Percentiles rank a stretch among this genome's conserved stretches.
Conservation (phyloP, 2,113 vertebrate genomes). For the Fulica atra region DNA sequence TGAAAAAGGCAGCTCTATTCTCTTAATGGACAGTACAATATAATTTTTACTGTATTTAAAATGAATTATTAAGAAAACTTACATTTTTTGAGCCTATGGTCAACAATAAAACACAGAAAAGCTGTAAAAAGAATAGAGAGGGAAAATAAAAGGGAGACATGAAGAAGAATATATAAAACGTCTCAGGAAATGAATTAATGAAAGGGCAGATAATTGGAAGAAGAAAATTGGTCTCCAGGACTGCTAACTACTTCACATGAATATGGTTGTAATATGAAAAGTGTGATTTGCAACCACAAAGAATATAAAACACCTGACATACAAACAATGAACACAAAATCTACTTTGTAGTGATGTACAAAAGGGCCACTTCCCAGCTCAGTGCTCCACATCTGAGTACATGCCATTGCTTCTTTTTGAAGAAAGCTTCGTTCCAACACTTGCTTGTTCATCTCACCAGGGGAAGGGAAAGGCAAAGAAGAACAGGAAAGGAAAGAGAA, state of each 20-base stretch:
- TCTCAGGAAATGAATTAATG: neutral
- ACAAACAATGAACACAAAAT: neutral
- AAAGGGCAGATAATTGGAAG: neutral
- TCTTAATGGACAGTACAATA: neutral
- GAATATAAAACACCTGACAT: neutral
- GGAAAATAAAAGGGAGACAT: neutral
- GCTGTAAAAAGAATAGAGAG: neutral
- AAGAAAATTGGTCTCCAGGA: neutral
- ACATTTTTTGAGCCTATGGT: neutral
- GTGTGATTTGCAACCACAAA: neutral
- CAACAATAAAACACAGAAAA: neutral
- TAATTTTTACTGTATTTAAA: neutral
- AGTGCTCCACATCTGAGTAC: neutral
- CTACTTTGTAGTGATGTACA: neutral
- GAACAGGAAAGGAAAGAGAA: neutral
- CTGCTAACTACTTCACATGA: neutral
- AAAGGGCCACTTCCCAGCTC: neutral
- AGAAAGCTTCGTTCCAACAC: neutral
- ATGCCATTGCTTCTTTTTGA: neutral
- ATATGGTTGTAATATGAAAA: neutral
- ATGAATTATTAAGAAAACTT: neutral
- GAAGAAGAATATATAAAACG: neutral
- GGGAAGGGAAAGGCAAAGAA: neutral
- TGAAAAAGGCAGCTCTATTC: neutral
- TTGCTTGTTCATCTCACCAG: neutral